Base-by-base conservation (phyloP, 2,113 vertebrate species). In the Actenoides lindsayi region DNA sequence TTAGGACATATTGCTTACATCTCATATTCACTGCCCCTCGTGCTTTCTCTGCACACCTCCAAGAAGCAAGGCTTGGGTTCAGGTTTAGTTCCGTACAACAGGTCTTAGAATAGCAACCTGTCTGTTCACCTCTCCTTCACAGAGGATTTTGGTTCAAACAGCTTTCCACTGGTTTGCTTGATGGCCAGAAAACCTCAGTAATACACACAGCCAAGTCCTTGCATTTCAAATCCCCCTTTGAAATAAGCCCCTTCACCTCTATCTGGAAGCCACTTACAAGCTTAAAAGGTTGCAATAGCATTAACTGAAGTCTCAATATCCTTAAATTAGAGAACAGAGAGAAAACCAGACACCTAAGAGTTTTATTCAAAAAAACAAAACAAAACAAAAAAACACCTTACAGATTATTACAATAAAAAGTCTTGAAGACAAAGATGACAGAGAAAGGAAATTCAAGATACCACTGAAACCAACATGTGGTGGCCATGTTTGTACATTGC, bases 231-330 rank as follows among this genome's bases (percentile, higher is more conserved):
- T 77, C 68, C 25, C 79, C n/a, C 42, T 80, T 80, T 62, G 78
- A 93, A 93, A 91, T 83, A 76, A 97, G 13, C 63, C 59, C 67
- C 88, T 94, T 81, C 82, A 94, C 88, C 93, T 94, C 88, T 60
- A 42, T 53, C 92, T 94, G 79, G 63, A 93, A 95, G 87, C 71
- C 93, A 94, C 87, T 88, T 88, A 90, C 46, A 94, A 92, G 93
- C 94, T 95, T 87, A 94, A 96, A 91, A 94, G 70, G 69, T 64
- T 93, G 77, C 70, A 85, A 69, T 4, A 82, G 68, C 27, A 94
- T 94, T 90, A 92, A 75, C 46, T 86, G 7, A 93, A 96, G 53
- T 87, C 94, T 92, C 74, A 39, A 81, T 82, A 93, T 35, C 74
- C 85, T 86, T 93, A 92, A 92, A 76, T 88, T 78, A 93, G 83